Conservation (phyloP, 2,797 vertebrate species). For the Ibycter americanus region DNA sequence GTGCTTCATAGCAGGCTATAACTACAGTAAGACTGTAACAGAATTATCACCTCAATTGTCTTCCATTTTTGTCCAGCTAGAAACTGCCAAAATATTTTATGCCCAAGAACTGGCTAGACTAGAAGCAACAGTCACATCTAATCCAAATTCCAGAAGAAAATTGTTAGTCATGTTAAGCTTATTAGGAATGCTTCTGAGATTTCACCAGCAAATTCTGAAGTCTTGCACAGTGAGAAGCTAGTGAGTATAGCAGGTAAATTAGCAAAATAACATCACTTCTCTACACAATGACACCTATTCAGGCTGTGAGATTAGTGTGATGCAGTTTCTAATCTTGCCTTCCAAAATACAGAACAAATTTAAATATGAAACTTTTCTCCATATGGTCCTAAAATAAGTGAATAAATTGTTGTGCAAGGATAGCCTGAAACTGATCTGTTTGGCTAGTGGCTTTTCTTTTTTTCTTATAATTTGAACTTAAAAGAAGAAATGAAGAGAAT, state of each 20-base stretch:
- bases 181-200: background rate
- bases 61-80: background rate
- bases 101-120: background rate
- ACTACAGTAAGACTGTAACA: background rate
- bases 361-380: background rate
- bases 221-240: background rate
- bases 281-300: background rate
- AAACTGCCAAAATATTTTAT: background rate
- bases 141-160: background rate
- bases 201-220: background rate
- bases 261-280: background rate
- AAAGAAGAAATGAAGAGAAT: background rate
- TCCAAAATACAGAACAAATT: background rate
- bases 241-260: background rate
- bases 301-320: background rate
- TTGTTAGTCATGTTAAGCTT: fast-evolving
- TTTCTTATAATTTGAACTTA: background rate
- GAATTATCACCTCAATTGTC: background rate
- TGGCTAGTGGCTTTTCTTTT: background rate
- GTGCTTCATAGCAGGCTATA: background rate
- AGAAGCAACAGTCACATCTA: background rate
- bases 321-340: background rate
- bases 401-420: background rate
- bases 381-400: background rate
- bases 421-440: background rate